Base-by-base conservation (phyloP, 2,113 vertebrate genomes). In the Thymallus thymallus region DNA sequence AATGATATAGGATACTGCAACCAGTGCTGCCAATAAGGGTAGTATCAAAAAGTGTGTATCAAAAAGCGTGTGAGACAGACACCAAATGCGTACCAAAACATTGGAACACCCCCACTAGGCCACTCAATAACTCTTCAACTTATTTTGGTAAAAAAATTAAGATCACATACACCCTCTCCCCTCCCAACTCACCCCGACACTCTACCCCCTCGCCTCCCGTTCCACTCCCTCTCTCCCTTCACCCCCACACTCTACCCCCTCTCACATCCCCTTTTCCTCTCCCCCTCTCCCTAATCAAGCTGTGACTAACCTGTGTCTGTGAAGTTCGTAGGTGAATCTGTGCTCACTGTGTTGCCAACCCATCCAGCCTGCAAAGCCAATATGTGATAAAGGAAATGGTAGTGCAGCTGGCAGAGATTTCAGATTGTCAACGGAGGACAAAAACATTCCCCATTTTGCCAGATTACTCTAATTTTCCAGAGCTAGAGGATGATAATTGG, bases 1-100 rank as follows among this genome's bases (percentile, higher is more conserved):
- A 80, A 84, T 76, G 75, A 51, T 22, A 80, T 85, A 84, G 63
- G 72, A 56, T 73, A 81, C 48, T 3, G 78, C 72, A 78, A 78
- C 73, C 75, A 41, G 48, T 72, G 69, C 73, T 79, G 72, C 68
- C 10, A 18, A 75, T 79, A 82, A 1, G 73, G 60, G 76, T 6
- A 6, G 0, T 26, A 29, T 10, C 22, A 45, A 35, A 60, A 71
- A 20, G 55, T 3, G 14, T 16, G 35, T 79, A 29, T 10, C 22
- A 45, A 35, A 60, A 71, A 20, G 55, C 7, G 14, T 16, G 35
- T 79, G 29, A 60, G 71, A 74, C 68, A 82, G 68, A 58, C 48
- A 73, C 2, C 74, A 45, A 55, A 20, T 56, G 18, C 14, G 51
- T 72, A 85, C 68, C 51, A 68, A 80, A 81, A 73, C 66, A 81